phyloP scores from a whole-genome alignment of 2,888 invertebrate genomes.

The Leptinotarsa peninsularis region DNA sequence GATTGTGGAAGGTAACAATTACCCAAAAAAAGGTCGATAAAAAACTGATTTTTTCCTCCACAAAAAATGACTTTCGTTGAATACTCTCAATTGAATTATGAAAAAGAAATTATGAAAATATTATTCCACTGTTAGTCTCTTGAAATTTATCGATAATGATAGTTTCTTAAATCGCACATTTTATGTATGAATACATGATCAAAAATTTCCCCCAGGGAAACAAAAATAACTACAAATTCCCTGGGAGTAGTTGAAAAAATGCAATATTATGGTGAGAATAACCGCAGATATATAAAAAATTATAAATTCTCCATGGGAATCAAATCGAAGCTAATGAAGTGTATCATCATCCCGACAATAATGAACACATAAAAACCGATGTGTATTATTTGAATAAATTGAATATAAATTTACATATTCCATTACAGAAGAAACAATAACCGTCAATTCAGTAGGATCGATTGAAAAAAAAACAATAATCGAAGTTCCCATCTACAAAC shows the following conservation, averaged over 20 bases:
- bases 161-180: too few relatives aligned
- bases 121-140: too few relatives aligned
- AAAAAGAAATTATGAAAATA: too few relatives aligned
- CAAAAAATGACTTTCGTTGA: too few relatives aligned
- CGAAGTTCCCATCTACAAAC: conserved; percentile 45
- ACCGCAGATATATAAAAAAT: neutral
- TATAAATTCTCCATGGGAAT: conserved; percentile 2
- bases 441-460: conserved; percentile 23
- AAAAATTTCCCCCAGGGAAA: too few relatives aligned
- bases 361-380: conserved; percentile 1
- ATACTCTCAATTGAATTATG: too few relatives aligned
- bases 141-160: too few relatives aligned
- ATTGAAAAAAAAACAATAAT: conserved; percentile 34
- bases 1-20: too few relatives aligned
- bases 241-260: neutral
- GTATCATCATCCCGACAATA: conserved; percentile 4
- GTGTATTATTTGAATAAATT: conserved; percentile 18
- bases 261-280: neutral
- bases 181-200: too few relatives aligned
- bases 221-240: too few relatives aligned
- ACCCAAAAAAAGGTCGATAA: too few relatives aligned
- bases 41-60: too few relatives aligned
- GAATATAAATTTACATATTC: conserved; percentile 26
- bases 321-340: neutral
- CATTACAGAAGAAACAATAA: conserved; percentile 25